Evolutionary conservation across 2,797 vertebrate species (phyloP).

Genomic region (Sebastes paucispinis): DNA sequence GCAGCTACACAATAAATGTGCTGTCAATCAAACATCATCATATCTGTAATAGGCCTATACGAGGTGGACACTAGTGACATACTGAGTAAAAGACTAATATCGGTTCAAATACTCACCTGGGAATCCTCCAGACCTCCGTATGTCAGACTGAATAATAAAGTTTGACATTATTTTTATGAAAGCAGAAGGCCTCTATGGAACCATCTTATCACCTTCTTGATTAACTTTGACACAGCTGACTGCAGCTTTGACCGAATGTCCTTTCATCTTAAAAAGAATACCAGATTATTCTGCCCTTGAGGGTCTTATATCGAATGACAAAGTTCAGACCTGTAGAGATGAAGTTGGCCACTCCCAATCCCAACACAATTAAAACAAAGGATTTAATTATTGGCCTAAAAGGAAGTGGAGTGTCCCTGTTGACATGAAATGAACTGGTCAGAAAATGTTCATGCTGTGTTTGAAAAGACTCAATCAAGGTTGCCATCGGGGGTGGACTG

Average conservation of each 20-base stretch:
- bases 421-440: not conserved
- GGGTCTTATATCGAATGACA: slow-evolving; percentile 27
- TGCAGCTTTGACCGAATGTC: slow-evolving; percentile 53
- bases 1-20: slow-evolving; percentile 19
- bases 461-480: not conserved
- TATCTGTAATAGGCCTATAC: not conserved
- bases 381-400: slow-evolving; percentile 3
- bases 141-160: slow-evolving; percentile 65
- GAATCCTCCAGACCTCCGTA: slow-evolving; percentile 25
- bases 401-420: not conserved
- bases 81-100: slow-evolving; percentile 38
- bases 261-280: slow-evolving; percentile 29
- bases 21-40: slow-evolving; percentile 31
- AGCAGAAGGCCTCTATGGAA: slow-evolving; percentile 43
- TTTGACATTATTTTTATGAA: slow-evolving; percentile 66
- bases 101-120: slow-evolving; percentile 26
- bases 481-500: not conserved
- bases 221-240: slow-evolving; percentile 58
- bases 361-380: slow-evolving; percentile 4
- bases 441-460: not conserved
- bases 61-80: slow-evolving; percentile 8
- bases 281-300: slow-evolving; percentile 9
- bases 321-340: slow-evolving; percentile 21
- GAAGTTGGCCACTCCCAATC: not conserved
- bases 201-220: slow-evolving; percentile 47